phyloP scores from a whole-genome alignment of 2,113 vertebrate species.

The Rhinolophus sinicus region DNA sequence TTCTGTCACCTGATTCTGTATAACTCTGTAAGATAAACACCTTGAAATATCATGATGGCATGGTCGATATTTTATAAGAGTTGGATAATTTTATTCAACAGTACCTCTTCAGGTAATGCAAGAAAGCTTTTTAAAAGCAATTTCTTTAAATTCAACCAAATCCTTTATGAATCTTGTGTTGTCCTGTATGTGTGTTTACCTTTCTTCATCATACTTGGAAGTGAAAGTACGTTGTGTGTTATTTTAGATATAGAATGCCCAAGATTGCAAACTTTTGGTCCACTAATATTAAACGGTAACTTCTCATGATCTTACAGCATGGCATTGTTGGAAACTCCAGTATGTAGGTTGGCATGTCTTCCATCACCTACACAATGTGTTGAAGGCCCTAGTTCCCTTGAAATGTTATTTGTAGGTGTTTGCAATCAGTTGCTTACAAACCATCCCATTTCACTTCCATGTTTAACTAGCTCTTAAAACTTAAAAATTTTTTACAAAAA shows the following conservation, averaged over 20 bases:
- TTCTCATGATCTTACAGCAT: background rate
- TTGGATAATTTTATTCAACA: background rate
- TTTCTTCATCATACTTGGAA: background rate
- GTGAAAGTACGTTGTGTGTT: background rate
- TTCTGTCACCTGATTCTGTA: background rate
- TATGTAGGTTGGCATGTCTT: background rate
- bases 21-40: background rate
- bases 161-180: background rate
- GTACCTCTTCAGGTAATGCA: background rate
- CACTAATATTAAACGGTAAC: background rate
- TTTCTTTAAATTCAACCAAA: background rate
- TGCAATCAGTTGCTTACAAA: background rate
- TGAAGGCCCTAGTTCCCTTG: background rate
- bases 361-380: background rate
- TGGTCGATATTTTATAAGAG: background rate
- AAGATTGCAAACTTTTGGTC: background rate
- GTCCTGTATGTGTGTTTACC: background rate
- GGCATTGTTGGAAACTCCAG: background rate
- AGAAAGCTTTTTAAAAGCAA: background rate
- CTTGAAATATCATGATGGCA: background rate
- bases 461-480: conserved; percentile 17
- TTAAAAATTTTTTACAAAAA: background rate
- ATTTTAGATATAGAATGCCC: background rate
- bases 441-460: background rate
- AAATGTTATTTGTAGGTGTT: background rate